These are phyloP conservation scores for Chironomus tepperi DNA, from an alignment of 1,140 invertebrate species.

Conservation along the genomic window DNA sequence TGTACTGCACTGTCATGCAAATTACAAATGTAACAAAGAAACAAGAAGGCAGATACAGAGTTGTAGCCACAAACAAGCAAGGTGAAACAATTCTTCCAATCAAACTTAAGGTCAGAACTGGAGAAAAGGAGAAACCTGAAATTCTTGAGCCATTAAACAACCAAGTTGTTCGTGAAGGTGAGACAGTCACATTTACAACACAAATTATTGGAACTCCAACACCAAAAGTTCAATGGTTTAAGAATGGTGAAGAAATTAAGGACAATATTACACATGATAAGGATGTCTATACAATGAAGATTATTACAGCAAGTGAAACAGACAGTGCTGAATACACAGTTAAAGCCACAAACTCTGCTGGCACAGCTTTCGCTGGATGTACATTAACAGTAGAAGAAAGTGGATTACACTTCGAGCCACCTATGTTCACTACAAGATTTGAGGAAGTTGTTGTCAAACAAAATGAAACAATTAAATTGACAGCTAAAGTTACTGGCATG, in stretches of 20 bases:
- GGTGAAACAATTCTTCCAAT: conserved; percentile 78
- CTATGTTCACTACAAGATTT: conserved; percentile 79
- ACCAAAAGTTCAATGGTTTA: conserved; percentile 71
- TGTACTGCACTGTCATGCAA: conserved; percentile 73
- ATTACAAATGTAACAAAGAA: conserved; percentile 65
- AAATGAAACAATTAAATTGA: conserved; percentile 66
- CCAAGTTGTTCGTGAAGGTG: conserved; percentile 65
- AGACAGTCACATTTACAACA: conserved; percentile 62
- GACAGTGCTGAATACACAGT: conserved; percentile 74
- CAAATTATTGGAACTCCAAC: conserved; percentile 72
- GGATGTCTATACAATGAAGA: conserved; percentile 56
- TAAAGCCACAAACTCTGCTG: conserved; percentile 67
- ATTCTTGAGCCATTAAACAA: conserved; percentile 69
- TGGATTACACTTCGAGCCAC: conserved; percentile 68
- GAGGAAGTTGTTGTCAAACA: conserved; percentile 74
- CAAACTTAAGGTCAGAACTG: conserved; percentile 71
- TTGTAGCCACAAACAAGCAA: conserved; percentile 79
- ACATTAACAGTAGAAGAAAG: conserved; percentile 48
- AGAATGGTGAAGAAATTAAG: conserved; percentile 60
- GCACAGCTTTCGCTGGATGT: conserved; percentile 42
- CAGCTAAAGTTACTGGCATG: conserved; percentile 78
- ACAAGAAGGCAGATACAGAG: conserved; percentile 83
- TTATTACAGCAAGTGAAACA: conserved; percentile 54
- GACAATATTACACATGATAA: conserved; percentile 50
- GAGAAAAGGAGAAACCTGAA: conserved; percentile 65